These are phyloP conservation scores for Melieria crassipennis DNA, from an alignment of 2,888 invertebrate genomes.

Conservation along the genomic window DNA sequence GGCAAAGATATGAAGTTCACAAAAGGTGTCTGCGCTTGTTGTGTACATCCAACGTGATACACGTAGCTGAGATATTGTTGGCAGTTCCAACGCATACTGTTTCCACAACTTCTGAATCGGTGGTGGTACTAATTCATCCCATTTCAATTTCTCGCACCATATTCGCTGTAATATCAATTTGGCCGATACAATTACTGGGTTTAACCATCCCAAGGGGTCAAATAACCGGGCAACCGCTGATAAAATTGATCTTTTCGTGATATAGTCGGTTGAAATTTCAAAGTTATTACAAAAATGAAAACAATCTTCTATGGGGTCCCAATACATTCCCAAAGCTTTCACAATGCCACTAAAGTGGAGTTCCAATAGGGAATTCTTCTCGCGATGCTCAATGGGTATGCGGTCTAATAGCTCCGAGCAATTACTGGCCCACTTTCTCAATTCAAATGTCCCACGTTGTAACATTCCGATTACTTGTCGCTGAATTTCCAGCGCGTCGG, in stretches of 20 bases:
- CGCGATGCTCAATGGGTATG: slow-evolving; percentile 19
- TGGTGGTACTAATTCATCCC: no score
- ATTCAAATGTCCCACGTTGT: slow-evolving; percentile 19
- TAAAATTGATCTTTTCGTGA: slow-evolving; percentile 23
- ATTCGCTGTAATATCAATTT: no score
- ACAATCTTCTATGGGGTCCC: slow-evolving; percentile 31
- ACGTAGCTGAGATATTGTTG: no score
- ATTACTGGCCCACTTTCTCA: slow-evolving; percentile 16
- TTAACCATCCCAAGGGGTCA: slow-evolving; percentile 19
- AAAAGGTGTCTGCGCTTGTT: no score
- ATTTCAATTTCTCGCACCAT: no score
- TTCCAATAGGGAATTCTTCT: not conserved
- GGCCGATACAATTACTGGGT: not conserved
- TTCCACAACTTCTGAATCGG: no score
- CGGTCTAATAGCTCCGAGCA: slow-evolving; percentile 2
- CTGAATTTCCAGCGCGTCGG: slow-evolving; percentile 12
- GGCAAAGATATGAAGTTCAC: no score
- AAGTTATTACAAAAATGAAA: slow-evolving; percentile 31
- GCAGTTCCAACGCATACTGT: no score
- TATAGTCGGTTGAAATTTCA: slow-evolving; percentile 1
- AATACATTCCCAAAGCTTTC: slow-evolving; percentile 33
- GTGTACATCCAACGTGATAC: no score
- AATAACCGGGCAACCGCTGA: slow-evolving; percentile 29
- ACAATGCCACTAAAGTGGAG: slow-evolving; percentile 8
- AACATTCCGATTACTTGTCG: slow-evolving; percentile 20